Evolutionary conservation across 2,888 invertebrate genomes (phyloP).

Genomic region (Dicroscelio sp.): DNA sequence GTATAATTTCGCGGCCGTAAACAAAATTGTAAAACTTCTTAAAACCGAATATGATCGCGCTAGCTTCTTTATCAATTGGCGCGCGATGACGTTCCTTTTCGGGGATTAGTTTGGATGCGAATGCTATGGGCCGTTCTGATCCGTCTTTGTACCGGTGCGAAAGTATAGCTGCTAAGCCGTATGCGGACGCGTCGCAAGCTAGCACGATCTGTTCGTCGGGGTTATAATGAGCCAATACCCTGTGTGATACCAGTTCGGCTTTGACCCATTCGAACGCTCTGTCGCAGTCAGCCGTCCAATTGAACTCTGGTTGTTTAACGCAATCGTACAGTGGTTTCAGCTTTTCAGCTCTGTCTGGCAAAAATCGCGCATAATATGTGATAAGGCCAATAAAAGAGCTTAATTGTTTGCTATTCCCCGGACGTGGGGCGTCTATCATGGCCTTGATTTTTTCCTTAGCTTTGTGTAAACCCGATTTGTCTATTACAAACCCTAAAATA

Average conservation of each 20-base stretch:
- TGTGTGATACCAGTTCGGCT: too few species aligned
- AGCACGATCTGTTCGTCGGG: slow-evolving; percentile 67
- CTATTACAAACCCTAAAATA: slow-evolving; percentile 30
- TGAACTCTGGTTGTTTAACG: slow-evolving; percentile 8
- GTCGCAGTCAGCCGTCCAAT: slow-evolving; percentile 39
- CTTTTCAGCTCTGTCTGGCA: neutral
- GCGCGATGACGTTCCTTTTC: slow-evolving; percentile 64
- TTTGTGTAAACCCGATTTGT: slow-evolving; percentile 30
- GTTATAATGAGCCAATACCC: slow-evolving; percentile 71
- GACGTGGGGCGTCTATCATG: slow-evolving; percentile 42
- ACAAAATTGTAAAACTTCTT: slow-evolving; percentile 72
- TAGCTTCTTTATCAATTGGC: slow-evolving; percentile 78
- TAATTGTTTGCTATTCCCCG: slow-evolving; percentile 24
- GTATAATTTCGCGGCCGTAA: slow-evolving; percentile 80
- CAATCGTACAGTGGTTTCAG: slow-evolving; percentile 30
- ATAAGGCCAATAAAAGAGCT: slow-evolving; percentile 35
- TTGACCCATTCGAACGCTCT: neutral
- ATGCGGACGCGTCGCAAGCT: slow-evolving; percentile 73
- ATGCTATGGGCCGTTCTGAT: slow-evolving; percentile 67
- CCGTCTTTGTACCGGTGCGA: slow-evolving; percentile 77
- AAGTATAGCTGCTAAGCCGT: slow-evolving; percentile 69
- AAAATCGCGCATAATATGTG: slow-evolving; percentile 49
- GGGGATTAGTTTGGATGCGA: slow-evolving; percentile 73
- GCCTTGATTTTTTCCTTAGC: slow-evolving; percentile 34
- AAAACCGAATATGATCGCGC: slow-evolving; percentile 79